Conservation (phyloP, 2,113 vertebrate species). For the Scolopax mira region DNA sequence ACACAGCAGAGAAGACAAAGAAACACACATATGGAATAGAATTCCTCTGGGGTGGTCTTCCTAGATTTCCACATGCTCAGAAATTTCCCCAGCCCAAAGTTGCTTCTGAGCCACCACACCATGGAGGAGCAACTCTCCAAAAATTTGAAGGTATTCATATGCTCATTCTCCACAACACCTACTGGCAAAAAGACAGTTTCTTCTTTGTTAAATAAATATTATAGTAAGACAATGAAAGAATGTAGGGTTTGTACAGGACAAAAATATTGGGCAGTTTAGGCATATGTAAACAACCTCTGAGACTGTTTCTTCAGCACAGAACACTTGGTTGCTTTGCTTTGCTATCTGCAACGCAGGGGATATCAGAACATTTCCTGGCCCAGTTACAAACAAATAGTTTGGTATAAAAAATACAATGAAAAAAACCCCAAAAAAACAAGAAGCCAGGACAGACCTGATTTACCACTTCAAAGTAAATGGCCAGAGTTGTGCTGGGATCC, state of each 20-base stretch:
- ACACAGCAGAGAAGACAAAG: not conserved
- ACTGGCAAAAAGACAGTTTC: not conserved
- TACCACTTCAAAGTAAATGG: slow-evolving; percentile 93
- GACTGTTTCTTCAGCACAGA: not conserved
- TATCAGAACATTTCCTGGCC: not conserved
- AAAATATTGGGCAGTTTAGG: not conserved
- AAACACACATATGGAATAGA: accelerated
- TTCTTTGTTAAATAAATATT: not conserved
- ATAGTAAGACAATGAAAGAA: not conserved
- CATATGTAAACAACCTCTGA: not conserved
- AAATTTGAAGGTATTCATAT: not conserved
- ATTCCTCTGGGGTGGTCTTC: not conserved
- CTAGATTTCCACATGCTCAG: not conserved
- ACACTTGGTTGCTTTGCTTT: not conserved
- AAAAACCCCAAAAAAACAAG: not conserved
- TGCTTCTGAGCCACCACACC: not conserved
- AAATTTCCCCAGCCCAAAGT: not conserved
- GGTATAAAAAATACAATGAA: not conserved
- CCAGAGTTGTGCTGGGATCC: slow-evolving; percentile 87
- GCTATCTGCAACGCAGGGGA: not conserved
- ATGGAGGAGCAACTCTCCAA: not conserved
- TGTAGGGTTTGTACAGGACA: not conserved
- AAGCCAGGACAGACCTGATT: slow-evolving; percentile 86
- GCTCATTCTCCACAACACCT: not conserved
- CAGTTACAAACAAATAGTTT: not conserved